Evolutionary conservation across 2,888 invertebrate genomes (phyloP).

Genomic region (Drosophila eohydei): DNA sequence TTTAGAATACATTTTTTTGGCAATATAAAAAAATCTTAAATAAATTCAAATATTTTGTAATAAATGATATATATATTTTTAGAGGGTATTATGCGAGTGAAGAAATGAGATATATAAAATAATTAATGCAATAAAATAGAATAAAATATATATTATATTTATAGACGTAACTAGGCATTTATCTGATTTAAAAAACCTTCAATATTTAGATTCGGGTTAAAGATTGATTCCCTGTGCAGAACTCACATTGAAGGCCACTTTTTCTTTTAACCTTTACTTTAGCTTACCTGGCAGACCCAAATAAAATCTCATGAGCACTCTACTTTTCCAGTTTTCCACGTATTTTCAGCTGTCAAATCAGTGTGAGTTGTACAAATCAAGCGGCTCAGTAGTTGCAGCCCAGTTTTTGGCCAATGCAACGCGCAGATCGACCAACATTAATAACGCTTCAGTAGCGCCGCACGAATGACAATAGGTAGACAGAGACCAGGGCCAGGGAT

Average conservation of each 20-base stretch:
- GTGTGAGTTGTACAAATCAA: constrained; percentile 31
- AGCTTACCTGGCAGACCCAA: neutral
- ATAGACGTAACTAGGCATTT: too few species aligned
- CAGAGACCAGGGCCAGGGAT: neutral
- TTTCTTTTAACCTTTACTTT: neutral
- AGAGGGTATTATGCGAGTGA: too few species aligned
- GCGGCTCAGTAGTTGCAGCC: constrained; percentile 27
- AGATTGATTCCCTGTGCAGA: neutral
- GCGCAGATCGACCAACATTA: constrained; percentile 52
- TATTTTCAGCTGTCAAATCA: constrained; percentile 45
- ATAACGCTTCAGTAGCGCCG: constrained; percentile 70
- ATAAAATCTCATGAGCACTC: neutral
- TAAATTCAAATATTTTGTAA: too few species aligned
- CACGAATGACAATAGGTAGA: constrained; percentile 26
- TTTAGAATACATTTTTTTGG: too few species aligned
- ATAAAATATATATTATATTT: too few species aligned
- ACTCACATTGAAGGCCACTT: neutral
- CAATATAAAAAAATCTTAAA: too few species aligned
- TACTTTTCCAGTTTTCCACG: constrained; percentile 23
- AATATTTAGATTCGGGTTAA: too few species aligned
- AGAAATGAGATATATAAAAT: too few species aligned
- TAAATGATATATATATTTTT: too few species aligned
- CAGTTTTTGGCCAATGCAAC: constrained; percentile 35
- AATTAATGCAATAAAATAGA: too few species aligned
- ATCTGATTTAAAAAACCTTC: too few species aligned